Evolutionary conservation across 2,113 vertebrate genomes (phyloP), one percentile per base, ranked within the genome.

Genomic region (Pseudorhombus dupliciocellatus): DNA sequence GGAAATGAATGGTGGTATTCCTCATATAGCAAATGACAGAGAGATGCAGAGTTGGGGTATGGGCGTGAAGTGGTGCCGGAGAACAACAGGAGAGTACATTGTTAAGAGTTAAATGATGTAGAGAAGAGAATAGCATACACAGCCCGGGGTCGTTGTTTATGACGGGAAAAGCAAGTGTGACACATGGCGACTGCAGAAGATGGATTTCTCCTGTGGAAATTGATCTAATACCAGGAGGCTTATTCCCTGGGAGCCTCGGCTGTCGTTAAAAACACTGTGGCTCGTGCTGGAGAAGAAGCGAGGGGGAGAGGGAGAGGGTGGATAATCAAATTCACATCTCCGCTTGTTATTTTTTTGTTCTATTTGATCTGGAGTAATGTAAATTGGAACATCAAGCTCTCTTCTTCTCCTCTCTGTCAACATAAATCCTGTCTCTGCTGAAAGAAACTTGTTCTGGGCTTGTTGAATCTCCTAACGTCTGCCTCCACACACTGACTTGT

Each of bases 191-290:
- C 75, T 63, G 75, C 74, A 67, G 60, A 83, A 87, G 82, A 89
- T 86, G 80, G 88, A 90, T 90, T 88, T 74, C 81, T 74, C 54
- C 16, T 53, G 78, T 82, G 80, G 73, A 90, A 91, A 91, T 81
- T 77, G 82, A 73, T 84, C 65, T 79, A 83, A 85, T 86, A 83
- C 80, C 82, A 66, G 72, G 72, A 76, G 56, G 65, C 80, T 76
- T 87, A 66, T 85, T 85, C 75, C 73, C 77, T 50, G 52, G 63
- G 73, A 80, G 72, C 40, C 48, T 54, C 26, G 50, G 28, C 54
- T 62, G 77, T 63, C 52, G 50, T 78, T 80, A 75, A 84, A 77
- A 88, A 79, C 75, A 77, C 21, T 37, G 59, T 22, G 40, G 51
- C 31, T 21, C 31, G 18, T 68, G 59, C 79, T 65, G 73, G 70